Evolutionary conservation across 2,797 vertebrate species (phyloP).

Genomic region (Lithobates pipiens): DNA sequence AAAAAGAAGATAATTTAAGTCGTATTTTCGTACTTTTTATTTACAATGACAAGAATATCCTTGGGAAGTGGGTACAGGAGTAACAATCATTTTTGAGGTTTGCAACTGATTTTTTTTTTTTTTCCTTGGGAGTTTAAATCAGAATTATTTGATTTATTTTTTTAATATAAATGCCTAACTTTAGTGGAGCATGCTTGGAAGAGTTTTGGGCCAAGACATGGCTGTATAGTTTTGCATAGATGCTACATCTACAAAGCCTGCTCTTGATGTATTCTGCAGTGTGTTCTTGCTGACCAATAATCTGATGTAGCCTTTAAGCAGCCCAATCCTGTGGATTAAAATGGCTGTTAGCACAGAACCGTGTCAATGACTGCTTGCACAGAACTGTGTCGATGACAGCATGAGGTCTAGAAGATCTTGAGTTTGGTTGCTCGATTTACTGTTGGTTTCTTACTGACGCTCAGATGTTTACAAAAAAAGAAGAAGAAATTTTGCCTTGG

Average conservation of each 20-base stretch:
- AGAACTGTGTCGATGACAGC: background rate
- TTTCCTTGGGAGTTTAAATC: background rate
- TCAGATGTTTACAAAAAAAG: constrained; percentile 44
- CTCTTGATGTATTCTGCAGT: background rate
- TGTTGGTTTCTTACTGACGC: background rate
- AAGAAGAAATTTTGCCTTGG: background rate
- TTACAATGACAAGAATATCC: constrained; percentile 63
- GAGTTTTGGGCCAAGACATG: constrained; percentile 16
- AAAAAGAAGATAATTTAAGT: constrained; percentile 72
- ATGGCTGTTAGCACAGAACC: constrained; percentile 15
- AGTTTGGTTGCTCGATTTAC: constrained; percentile 8
- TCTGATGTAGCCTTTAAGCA: constrained; percentile 19
- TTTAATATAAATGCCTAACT: constrained; percentile 19
- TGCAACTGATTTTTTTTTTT: constrained; percentile 16
- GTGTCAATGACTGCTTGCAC: background rate
- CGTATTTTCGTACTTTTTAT: constrained; percentile 80
- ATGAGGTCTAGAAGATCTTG: background rate
- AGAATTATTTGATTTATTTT: constrained; percentile 17
- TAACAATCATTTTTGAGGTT: constrained; percentile 20
- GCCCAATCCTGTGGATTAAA: constrained; percentile 57
- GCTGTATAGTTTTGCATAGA: constrained; percentile 13
- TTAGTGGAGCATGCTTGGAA: constrained; percentile 39
- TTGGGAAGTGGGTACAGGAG: constrained; percentile 2
- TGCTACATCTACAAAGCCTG: background rate
- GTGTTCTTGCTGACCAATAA: constrained; percentile 5